Percentiles rank a stretch among this genome's conserved stretches.
Conservation (phyloP, 2,888 invertebrate genomes). For the Malacosoma neustria region DNA sequence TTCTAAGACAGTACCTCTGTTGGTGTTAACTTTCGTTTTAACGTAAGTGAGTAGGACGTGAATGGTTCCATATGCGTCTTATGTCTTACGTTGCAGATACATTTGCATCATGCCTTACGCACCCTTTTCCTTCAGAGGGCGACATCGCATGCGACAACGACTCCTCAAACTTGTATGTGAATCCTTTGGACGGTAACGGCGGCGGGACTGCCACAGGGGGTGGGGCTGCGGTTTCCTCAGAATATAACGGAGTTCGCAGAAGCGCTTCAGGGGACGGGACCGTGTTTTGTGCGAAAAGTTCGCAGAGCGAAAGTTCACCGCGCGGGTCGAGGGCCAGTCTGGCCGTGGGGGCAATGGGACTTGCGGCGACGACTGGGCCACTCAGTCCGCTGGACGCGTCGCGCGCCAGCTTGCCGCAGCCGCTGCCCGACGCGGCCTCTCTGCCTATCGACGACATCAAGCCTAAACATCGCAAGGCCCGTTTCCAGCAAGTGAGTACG, state of each 20-base stretch:
- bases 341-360: conserved; percentile 27
- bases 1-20: no score
- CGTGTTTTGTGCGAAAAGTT: conserved; percentile 76
- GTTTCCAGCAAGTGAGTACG: conserved; percentile 84
- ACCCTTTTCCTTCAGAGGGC: conserved; percentile 92
- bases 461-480: conserved; percentile 90
- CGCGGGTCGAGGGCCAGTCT: conserved; percentile 60
- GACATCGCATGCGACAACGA: conserved; percentile 81
- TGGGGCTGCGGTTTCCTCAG: conserved; percentile 41
- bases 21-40: no score
- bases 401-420: conserved; percentile 58
- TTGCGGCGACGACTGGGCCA: conserved; percentile 23
- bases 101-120: conserved; percentile 97
- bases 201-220: conserved; percentile 49
- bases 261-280: conserved; percentile 86
- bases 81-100: conserved; percentile 89
- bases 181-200: conserved; percentile 84
- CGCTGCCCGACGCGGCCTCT: conserved; percentile 42
- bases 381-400: conserved; percentile 45
- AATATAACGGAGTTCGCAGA: conserved; percentile 81
- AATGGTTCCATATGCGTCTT: conserved; percentile 63
- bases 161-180: conserved; percentile 91
- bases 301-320: conserved; percentile 71
- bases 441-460: conserved; percentile 60
- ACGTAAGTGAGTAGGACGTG: conserved; percentile 28